Percentiles rank a stretch among this genome's conserved stretches.
Conservation (phyloP, 2,113 vertebrate species). For the Rhagologus leucostigma region DNA sequence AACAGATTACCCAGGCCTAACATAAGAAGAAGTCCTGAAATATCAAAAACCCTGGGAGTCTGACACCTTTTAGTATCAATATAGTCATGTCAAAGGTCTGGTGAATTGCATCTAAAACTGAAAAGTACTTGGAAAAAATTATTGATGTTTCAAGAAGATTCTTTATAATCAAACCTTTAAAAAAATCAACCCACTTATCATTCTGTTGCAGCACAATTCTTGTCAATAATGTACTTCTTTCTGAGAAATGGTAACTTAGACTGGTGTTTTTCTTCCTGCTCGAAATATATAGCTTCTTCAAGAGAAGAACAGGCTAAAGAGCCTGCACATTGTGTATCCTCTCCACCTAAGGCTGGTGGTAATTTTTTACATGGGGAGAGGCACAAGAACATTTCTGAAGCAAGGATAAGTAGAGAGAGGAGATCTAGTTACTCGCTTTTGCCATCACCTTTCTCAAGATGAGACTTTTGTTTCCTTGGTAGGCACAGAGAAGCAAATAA, state of each 20-base stretch:
- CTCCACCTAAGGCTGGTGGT: background rate
- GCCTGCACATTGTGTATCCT: background rate
- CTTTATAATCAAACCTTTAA: background rate
- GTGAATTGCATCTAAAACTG: background rate
- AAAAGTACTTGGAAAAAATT: background rate
- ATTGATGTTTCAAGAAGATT: background rate
- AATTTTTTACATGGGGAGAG: background rate
- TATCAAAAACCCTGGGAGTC: background rate
- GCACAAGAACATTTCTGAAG: background rate
- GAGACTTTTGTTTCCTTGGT: background rate
- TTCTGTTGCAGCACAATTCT: background rate
- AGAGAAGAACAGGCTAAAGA: background rate
- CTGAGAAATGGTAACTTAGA: background rate
- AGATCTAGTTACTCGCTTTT: background rate
- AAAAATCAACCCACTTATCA: background rate
- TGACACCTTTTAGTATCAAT: background rate
- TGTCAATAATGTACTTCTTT: background rate
- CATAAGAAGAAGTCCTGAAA: background rate
- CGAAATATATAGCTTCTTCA: background rate
- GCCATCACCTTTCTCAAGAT: background rate
- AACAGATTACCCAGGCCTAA: background rate
- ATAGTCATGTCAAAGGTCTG: background rate
- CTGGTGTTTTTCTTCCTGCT: background rate
- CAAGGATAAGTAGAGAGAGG: background rate
- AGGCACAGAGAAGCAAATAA: background rate